phyloP scores from a whole-genome alignment of 2,113 vertebrate genomes.

The Arizona elegans region DNA sequence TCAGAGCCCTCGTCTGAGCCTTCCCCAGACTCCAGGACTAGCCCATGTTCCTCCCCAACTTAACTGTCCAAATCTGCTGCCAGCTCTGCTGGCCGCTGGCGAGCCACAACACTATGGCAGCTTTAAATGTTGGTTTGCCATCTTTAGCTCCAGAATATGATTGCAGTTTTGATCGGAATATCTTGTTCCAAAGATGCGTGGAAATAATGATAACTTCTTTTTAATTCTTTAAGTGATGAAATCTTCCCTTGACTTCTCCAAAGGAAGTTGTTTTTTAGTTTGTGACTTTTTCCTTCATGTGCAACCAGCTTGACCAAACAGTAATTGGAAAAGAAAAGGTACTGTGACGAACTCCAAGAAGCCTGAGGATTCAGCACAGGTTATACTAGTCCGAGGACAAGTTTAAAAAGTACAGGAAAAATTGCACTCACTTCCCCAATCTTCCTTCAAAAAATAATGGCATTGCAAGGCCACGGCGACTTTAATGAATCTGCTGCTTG shows the following conservation, averaged over 20 bases:
- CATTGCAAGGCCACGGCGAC: slow-evolving; percentile 1
- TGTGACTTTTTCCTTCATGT: slow-evolving; percentile 52
- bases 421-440: background rate
- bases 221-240: slow-evolving; percentile 59
- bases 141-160: slow-evolving; percentile 37
- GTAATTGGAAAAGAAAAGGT: slow-evolving; percentile 58
- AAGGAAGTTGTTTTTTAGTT: slow-evolving; percentile 56
- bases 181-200: slow-evolving; percentile 49
- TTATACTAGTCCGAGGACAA: slow-evolving; percentile 17
- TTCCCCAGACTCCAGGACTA: no score
- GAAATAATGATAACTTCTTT: slow-evolving; percentile 69
- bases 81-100: no score
- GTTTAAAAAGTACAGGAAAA: slow-evolving; percentile 14
- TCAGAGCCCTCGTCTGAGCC: no score
- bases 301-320: slow-evolving; percentile 39
- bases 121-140: slow-evolving; percentile 44
- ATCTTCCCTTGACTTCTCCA: slow-evolving; percentile 45
- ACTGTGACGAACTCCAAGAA: slow-evolving; percentile 35
- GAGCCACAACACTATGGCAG: slow-evolving; percentile 3
- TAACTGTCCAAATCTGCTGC: no score
- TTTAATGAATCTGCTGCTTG: background rate
- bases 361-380: slow-evolving; percentile 51
- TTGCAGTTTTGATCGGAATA: slow-evolving; percentile 41
- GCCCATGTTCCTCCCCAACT: no score
- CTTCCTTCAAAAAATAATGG: background rate